Conservation (phyloP, 1,140 invertebrate species). For the Acyrthosiphon pisum region DNA sequence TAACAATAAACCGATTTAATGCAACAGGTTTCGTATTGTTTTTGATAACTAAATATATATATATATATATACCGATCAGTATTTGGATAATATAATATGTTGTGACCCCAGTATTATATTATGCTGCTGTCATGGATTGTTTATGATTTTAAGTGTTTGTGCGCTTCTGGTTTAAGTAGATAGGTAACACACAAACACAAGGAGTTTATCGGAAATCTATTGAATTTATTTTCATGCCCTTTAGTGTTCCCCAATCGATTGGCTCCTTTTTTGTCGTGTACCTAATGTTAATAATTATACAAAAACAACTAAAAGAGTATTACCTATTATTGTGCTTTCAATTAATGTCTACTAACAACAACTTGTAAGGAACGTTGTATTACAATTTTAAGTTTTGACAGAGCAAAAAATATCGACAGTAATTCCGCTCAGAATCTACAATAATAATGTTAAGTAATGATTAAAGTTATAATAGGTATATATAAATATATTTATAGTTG, state of each 20-base stretch:
- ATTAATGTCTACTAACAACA: too few species aligned
- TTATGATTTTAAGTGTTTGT: conserved; percentile 23
- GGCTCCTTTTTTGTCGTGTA: not conserved
- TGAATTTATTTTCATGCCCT: not conserved
- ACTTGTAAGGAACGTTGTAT: too few species aligned
- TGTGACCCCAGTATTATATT: not conserved
- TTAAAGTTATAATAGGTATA: too few species aligned
- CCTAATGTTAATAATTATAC: not conserved
- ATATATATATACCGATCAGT: not conserved
- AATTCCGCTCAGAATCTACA: too few species aligned
- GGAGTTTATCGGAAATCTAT: conserved; percentile 25
- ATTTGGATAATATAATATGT: not conserved
- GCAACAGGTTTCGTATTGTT: conserved; percentile 25
- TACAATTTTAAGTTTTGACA: too few species aligned
- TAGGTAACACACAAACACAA: not conserved
- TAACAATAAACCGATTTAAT: conserved; percentile 44
- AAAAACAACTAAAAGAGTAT: not conserved
- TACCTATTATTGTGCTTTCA: not conserved
- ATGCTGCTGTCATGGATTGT: conserved; percentile 15
- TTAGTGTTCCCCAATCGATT: not conserved
- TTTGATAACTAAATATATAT: not conserved
- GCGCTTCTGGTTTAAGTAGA: not conserved
- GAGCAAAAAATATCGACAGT: too few species aligned
- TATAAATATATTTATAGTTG: too few species aligned
- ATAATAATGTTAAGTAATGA: too few species aligned